These are phyloP conservation scores for Sclerurus mexicanus DNA, from an alignment of 2,113 vertebrate species.

Conservation along the genomic window DNA sequence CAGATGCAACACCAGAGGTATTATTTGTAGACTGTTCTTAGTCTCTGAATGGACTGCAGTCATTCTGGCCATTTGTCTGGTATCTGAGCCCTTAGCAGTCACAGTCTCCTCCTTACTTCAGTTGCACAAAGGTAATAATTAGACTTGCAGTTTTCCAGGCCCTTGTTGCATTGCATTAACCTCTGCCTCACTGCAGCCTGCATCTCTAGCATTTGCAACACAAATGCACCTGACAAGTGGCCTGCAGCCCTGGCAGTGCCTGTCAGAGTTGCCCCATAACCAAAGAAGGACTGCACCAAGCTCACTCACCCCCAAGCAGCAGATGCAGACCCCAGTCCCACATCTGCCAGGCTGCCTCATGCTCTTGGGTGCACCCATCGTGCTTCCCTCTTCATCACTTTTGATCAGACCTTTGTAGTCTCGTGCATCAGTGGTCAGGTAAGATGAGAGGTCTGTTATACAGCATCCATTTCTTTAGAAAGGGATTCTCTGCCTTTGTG, in stretches of 20 bases:
- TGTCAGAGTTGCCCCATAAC: not conserved
- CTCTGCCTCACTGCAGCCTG: not conserved
- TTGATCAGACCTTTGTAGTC: not conserved
- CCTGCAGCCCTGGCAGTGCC: not conserved
- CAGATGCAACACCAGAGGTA: not conserved
- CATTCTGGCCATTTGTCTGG: not conserved
- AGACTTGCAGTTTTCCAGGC: slow-evolving; percentile 38
- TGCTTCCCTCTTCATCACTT: not conserved
- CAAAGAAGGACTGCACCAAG: not conserved
- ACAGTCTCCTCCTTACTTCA: not conserved
- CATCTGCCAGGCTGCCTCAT: not conserved
- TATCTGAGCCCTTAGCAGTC: not conserved
- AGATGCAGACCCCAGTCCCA: not conserved
- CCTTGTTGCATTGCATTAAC: slow-evolving; percentile 54
- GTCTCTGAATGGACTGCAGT: not conserved
- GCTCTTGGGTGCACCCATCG: not conserved
- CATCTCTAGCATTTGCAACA: slow-evolving; percentile 41
- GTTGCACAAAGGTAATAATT: slow-evolving; percentile 35
- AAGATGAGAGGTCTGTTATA: not conserved
- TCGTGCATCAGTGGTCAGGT: not conserved
- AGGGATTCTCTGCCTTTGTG: not conserved
- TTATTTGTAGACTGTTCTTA: not conserved
- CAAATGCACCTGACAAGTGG: not conserved
- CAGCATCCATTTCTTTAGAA: not conserved
- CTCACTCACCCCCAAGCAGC: not conserved